Conservation (phyloP, 2,797 vertebrate species). For the Glyptemys insculpta region DNA sequence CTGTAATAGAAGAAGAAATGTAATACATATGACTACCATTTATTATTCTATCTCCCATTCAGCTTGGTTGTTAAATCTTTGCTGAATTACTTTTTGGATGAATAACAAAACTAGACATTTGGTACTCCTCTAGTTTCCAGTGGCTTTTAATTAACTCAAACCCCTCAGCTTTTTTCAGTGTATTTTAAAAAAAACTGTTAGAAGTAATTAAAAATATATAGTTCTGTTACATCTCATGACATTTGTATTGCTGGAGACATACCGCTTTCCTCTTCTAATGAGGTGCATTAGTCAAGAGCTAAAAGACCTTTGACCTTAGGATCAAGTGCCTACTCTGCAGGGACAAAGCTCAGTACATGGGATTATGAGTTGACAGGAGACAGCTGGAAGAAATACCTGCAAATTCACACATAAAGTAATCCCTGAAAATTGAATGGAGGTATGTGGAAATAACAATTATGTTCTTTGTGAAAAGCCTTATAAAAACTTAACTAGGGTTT, state of each 20-base stretch:
- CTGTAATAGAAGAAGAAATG: background rate
- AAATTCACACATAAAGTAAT: slow-evolving; percentile 81
- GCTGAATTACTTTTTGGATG: background rate
- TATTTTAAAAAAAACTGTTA: slow-evolving; percentile 33
- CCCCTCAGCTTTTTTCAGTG: fast-evolving
- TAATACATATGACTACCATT: background rate
- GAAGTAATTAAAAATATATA: slow-evolving; percentile 63
- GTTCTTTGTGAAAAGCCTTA: slow-evolving; percentile 73
- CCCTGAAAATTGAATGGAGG: slow-evolving; percentile 74
- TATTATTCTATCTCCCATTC: slow-evolving; percentile 18
- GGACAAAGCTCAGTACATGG: slow-evolving; percentile 64
- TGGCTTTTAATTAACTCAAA: background rate
- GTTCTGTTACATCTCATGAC: slow-evolving; percentile 69
- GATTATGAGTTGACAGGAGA: slow-evolving; percentile 77
- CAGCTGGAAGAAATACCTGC: slow-evolving; percentile 81
- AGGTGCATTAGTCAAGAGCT: slow-evolving; percentile 81
- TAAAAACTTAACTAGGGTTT: slow-evolving; percentile 73
- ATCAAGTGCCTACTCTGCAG: slow-evolving; percentile 81
- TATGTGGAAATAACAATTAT: slow-evolving; percentile 75
- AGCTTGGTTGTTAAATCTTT: background rate
- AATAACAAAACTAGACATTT: background rate
- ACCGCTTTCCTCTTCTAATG: slow-evolving; percentile 76
- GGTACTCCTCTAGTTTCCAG: background rate
- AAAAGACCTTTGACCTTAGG: slow-evolving; percentile 80
- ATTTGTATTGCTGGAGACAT: slow-evolving; percentile 68